Percentiles rank a stretch among this genome's conserved stretches.
phyloP scores from a whole-genome alignment of 1,140 invertebrate genomes.

The Camponotus vicinus region DNA sequence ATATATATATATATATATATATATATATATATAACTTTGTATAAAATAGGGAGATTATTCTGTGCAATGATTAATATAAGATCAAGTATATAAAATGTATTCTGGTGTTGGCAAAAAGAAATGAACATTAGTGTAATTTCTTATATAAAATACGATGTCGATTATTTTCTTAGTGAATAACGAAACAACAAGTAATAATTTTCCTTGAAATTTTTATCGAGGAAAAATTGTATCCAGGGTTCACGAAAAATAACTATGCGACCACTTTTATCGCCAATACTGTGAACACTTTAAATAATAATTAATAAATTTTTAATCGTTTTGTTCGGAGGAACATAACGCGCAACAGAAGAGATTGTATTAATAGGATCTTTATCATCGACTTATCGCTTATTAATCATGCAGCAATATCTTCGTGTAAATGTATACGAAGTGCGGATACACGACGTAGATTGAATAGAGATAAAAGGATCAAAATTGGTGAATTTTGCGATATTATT shows the following conservation, averaged over 20 bases:
- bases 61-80: constrained; percentile 70
- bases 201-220: constrained; percentile 32
- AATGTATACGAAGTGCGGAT: constrained; percentile 60
- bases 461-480: constrained; percentile 52
- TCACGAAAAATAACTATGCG: constrained; percentile 6
- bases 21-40: constrained; percentile 51
- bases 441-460: constrained; percentile 52
- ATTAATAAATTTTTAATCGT: constrained; percentile 37
- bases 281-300: constrained; percentile 31
- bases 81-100: constrained; percentile 46
- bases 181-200: constrained; percentile 53
- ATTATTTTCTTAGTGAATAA: constrained; percentile 51
- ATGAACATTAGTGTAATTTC: constrained; percentile 27
- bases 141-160: constrained; percentile 15
- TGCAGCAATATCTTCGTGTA: constrained; percentile 53
- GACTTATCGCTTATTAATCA: constrained; percentile 49
- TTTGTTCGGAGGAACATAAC: constrained; percentile 38
- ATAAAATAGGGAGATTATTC: constrained; percentile 70
- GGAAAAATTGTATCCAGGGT: constrained; percentile 16
- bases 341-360: constrained; percentile 51
- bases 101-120: constrained; percentile 21
- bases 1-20: constrained; percentile 20
- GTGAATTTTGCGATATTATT: constrained; percentile 46
- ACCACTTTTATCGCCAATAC: constrained; percentile 38
- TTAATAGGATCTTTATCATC: constrained; percentile 48